Base-by-base conservation (phyloP, 2,797 vertebrate genomes). In the Gymnoscopelus microlampas region DNA sequence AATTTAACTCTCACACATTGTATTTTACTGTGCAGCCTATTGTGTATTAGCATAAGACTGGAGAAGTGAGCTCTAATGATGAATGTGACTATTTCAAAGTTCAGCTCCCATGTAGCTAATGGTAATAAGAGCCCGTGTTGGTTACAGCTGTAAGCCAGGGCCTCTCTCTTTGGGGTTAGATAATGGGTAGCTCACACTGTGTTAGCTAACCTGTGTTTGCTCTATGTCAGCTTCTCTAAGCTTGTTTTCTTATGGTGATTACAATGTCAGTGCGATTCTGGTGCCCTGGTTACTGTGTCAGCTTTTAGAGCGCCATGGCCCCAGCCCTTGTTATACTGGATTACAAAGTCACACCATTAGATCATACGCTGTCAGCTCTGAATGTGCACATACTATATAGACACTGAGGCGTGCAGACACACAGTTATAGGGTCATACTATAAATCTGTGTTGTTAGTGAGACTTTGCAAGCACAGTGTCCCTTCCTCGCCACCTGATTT, bases 31-130 rank as follows among this genome's bases (percentile, higher is more conserved):
- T 44, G 39, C 39, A 44, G 39, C 9, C 39, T 44, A 44, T 44
- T 8, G 39, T 44, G 39, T 69, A 74, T 82, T 76, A 80, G 79
- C 39, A 58, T 5, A 60, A 62, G 78, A 59, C 54, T 10, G 67
- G 72, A 26, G 71, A 77, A 83, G 66, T 79, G 74, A 80, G 80
- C 84, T 80, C 77, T 5, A 69, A 63, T 89, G 85, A 91, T 86
- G 83, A 86, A 85, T 23, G 26, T 72, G 71, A 80, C 85, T 88
- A 78, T 85, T 91, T 91, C 86, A 85, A 85, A 83, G 81, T 80
- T 82, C 64, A 77, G 70, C 82, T 78, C 68, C 73, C 56, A 44
- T 44, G 39, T 7, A 70, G 67, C 67, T 64, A 74, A 73, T 62
- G 75, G 81, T 85, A 85, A 87, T 82, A 80, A 85, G 79, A 80